Evolutionary conservation across 1,140 invertebrate genomes (phyloP), one percentile per base, ranked within the genome.

Genomic region (Brachionus sp.): DNA sequence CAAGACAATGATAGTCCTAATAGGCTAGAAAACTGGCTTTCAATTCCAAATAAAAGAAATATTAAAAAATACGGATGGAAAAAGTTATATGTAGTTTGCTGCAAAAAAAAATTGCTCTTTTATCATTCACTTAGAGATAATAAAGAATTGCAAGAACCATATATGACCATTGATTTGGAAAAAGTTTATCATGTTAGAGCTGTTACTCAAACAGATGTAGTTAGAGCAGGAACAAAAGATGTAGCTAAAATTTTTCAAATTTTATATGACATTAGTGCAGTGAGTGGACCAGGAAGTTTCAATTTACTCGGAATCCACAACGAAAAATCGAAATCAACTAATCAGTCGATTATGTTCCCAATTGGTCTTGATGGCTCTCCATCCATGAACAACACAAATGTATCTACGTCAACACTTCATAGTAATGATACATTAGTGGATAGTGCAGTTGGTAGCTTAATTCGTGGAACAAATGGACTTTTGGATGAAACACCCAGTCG

Each of bases 121-220:
- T 98, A 98, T 87, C 96, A 97, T 90, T 93, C 93, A 25, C 96
- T 98, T 12, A 44, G 37, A 89, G 94, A 91, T 86, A 95, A 97
- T 87, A 97, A 97, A 88, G 93, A 94, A 89, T 97, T 97, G 86
- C 94, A 95, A 10, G 95, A 96, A 91, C 96, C 96, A 13, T 92
- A 94, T 75, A 92, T 98, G 86, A 95, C 98, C 86, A 90, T 98
- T 84, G 96, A 98, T 91, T 92, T 98, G 86, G 96, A 93, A 94
- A 98, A 98, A 93, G 93, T 99, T 86, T 98, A 98, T 90, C 97
- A 98, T 90, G 97, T 98, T 83, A 92, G 97, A 85, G 94, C 95
- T 84, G 97, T 98, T 73, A 98, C 96, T 78, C 96, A 98, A 90
- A 96, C 96, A 86, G 97, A 99, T 92, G 96, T 98, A 84, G 97